Evolutionary conservation across 2,113 vertebrate genomes (phyloP).

Genomic region (Salminus brasiliensis): DNA sequence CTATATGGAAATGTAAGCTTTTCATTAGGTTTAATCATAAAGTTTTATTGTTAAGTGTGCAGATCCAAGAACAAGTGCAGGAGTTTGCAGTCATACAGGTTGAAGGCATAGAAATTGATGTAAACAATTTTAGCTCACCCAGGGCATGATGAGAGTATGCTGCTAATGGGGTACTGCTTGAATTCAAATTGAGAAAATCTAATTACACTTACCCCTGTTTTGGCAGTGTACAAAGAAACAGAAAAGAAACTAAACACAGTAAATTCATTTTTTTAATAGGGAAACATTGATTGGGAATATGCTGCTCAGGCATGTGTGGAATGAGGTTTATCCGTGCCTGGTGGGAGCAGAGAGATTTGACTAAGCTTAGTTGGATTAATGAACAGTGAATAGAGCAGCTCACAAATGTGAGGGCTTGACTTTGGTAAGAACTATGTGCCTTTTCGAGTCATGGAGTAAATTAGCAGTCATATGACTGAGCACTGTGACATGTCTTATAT

Average conservation of each 20-base stretch:
- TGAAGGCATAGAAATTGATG: too few relatives aligned
- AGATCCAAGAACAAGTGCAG: too few relatives aligned
- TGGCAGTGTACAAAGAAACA: background rate
- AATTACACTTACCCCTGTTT: too few relatives aligned
- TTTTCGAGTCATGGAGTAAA: conserved; percentile 27
- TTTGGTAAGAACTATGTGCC: background rate
- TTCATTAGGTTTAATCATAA: too few relatives aligned
- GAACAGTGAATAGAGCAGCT: conserved; percentile 7
- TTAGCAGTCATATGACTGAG: conserved; percentile 15
- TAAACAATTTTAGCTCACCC: too few relatives aligned
- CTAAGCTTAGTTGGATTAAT: conserved; percentile 27
- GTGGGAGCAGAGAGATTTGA: conserved; percentile 38
- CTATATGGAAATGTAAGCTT: too few relatives aligned
- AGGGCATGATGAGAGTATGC: too few relatives aligned
- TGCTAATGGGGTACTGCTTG: too few relatives aligned
- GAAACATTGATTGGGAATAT: background rate
- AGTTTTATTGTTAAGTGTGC: too few relatives aligned
- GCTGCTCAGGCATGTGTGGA: conserved; percentile 31
- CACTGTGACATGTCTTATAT: background rate
- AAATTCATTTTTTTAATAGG: background rate
- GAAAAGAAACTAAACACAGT: background rate
- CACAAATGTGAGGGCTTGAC: background rate
- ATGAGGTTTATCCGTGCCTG: conserved; percentile 37
- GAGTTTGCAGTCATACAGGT: too few relatives aligned
- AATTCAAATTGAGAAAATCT: too few relatives aligned